Conservation (phyloP, 2,797 vertebrate species). For the Gouania willdenowi region DNA sequence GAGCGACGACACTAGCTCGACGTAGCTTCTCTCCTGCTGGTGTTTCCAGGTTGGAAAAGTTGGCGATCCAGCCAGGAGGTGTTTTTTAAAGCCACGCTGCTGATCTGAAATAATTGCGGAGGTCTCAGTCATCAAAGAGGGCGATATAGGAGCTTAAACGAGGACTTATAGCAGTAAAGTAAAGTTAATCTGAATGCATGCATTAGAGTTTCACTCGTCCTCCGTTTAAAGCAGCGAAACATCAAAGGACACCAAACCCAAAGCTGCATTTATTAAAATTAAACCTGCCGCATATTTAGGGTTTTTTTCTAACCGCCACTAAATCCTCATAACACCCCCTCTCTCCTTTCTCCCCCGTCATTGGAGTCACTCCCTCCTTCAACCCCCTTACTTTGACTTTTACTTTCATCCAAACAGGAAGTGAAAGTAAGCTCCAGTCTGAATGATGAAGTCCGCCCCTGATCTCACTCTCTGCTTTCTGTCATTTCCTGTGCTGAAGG, state of each 20-base stretch:
- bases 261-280: conserved; percentile 55
- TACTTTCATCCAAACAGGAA: conserved; percentile 60
- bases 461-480: conserved; percentile 29
- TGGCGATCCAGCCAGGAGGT: conserved; percentile 21
- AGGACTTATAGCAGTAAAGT: conserved; percentile 31
- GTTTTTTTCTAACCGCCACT: conserved; percentile 41
- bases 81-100: conserved; percentile 34
- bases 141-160: conserved; percentile 39
- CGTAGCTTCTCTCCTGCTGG: too few relatives aligned
- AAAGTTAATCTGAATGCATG: conserved; percentile 35
- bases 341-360: conserved; percentile 21
- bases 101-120: conserved; percentile 39
- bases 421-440: conserved; percentile 47
- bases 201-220: conserved; percentile 31
- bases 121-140: conserved; percentile 20
- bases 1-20: too few relatives aligned
- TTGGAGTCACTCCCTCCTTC: conserved; percentile 43
- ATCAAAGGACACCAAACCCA: conserved; percentile 60
- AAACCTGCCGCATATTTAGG: conserved; percentile 72
- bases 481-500: conserved; percentile 81
- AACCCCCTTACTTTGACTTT: conserved; percentile 12
- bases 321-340: conserved; percentile 60
- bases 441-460: conserved; percentile 7
- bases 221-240: conserved; percentile 34
- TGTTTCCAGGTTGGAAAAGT: too few relatives aligned